A percentile compares a stretch with the other conserved stretches of the same genome.
These are phyloP conservation scores for Sander vitreus DNA, from an alignment of 2,113 vertebrate species.

Conservation along the genomic window DNA sequence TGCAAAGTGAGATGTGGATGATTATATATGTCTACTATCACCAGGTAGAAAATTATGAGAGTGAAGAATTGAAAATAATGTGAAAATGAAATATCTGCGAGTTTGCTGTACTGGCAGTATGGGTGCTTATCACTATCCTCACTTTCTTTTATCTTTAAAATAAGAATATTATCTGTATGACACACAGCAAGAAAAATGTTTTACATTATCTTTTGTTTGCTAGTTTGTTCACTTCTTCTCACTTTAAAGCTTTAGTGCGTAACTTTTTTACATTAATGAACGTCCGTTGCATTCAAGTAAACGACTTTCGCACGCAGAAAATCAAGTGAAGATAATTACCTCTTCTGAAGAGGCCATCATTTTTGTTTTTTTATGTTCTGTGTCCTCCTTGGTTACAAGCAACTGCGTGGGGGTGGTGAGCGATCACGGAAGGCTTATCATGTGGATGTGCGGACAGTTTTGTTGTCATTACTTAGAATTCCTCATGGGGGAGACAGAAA, in stretches of 20 bases:
- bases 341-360: no score
- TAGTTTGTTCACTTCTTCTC: background rate
- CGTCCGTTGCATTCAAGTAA: no score
- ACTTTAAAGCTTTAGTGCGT: background rate
- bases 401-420: no score
- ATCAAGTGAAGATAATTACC: no score
- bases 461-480: no score
- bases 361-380: no score
- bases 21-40: background rate
- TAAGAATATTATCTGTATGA: background rate
- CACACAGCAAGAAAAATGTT: background rate
- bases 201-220: background rate
- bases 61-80: background rate
- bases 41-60: background rate
- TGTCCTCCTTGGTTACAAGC: no score
- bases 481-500: no score
- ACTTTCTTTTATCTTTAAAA: background rate
- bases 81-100: background rate
- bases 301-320: no score
- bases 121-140: background rate
- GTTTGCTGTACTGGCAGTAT: background rate
- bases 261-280: no score
- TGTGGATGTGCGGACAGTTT: no score
- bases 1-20: background rate
- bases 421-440: no score